Conservation (phyloP, 1,140 invertebrate genomes). For the Listronotus oregonensis region DNA sequence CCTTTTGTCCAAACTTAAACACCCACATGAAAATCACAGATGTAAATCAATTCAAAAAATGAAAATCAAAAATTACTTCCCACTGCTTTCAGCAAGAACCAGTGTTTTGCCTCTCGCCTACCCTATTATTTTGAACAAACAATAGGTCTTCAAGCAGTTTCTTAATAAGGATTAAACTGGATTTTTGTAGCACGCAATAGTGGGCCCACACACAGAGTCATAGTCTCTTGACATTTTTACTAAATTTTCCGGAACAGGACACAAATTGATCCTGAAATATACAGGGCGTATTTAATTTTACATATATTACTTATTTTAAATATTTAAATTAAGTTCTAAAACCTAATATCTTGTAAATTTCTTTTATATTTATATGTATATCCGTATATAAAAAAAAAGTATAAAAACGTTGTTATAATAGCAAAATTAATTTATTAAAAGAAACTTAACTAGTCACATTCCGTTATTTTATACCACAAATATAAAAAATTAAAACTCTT, state of each 20-base stretch:
- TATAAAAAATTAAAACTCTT: too few species aligned
- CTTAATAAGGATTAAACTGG: constrained; percentile 8
- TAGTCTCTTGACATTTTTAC: constrained; percentile 4
- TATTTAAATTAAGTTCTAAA: too few species aligned
- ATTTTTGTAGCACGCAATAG: constrained; percentile 9
- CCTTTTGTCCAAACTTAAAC: too few species aligned
- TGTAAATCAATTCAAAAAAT: constrained; percentile 13
- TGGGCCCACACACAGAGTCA: constrained; percentile 4
- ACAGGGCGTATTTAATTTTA: neutral
- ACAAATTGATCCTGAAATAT: constrained; percentile 12
- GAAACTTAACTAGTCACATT: too few species aligned
- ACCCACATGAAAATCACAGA: too few species aligned
- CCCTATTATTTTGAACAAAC: constrained; percentile 15
- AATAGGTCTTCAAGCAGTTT: constrained; percentile 10
- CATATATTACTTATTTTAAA: too few species aligned
- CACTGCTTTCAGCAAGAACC: constrained; percentile 11
- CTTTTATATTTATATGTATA: too few species aligned
- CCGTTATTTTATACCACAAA: too few species aligned
- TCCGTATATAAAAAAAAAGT: too few species aligned
- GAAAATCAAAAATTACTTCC: constrained; percentile 3
- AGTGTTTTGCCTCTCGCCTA: constrained; percentile 10
- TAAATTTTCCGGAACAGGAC: constrained; percentile 8
- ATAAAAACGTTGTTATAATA: too few species aligned
- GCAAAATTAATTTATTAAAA: too few species aligned
- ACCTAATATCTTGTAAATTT: too few species aligned